phyloP scores from a whole-genome alignment of 2,888 invertebrate genomes.

The Chloroclystis v-ata region DNA sequence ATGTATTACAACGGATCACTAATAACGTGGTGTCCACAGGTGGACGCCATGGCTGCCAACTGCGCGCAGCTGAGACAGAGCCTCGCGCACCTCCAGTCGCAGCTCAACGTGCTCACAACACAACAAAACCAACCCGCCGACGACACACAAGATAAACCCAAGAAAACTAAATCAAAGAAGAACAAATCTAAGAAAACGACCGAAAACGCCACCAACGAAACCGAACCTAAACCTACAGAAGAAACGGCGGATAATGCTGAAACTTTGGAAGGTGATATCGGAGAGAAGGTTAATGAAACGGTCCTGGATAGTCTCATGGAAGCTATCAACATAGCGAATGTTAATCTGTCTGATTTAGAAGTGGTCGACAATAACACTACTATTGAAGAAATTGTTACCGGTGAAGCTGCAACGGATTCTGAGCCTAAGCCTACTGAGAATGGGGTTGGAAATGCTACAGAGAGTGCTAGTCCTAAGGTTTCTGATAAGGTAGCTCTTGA shows the following conservation, averaged over 20 bases:
- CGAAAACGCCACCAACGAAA: constrained; percentile 11
- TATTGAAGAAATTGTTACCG: constrained; percentile 33
- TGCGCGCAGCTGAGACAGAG: constrained; percentile 79
- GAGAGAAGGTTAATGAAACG: not conserved
- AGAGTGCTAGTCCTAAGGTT: constrained; percentile 2
- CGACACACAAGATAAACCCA: constrained; percentile 58
- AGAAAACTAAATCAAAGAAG: constrained; percentile 66
- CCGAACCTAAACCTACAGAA: constrained; percentile 32
- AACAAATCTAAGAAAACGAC: constrained; percentile 39
- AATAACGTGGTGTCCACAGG: constrained; percentile 42
- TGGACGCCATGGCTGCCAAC: constrained; percentile 79
- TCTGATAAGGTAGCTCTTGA: not conserved
- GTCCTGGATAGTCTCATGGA: constrained; percentile 50
- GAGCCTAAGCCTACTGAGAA: not conserved
- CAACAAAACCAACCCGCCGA: constrained; percentile 47
- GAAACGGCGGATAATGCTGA: not conserved
- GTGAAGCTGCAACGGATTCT: constrained; percentile 2
- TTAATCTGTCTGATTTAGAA: constrained; percentile 53
- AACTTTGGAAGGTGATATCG: not conserved
- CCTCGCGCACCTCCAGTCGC: constrained; percentile 77
- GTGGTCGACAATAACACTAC: constrained; percentile 40
- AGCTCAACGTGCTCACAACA: constrained; percentile 70
- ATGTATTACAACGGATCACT: too few species aligned
- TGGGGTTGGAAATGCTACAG: not conserved
- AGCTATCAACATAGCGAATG: constrained; percentile 58